Conservation (phyloP, 2,797 vertebrate genomes). For the Ptychadena robeensis region DNA sequence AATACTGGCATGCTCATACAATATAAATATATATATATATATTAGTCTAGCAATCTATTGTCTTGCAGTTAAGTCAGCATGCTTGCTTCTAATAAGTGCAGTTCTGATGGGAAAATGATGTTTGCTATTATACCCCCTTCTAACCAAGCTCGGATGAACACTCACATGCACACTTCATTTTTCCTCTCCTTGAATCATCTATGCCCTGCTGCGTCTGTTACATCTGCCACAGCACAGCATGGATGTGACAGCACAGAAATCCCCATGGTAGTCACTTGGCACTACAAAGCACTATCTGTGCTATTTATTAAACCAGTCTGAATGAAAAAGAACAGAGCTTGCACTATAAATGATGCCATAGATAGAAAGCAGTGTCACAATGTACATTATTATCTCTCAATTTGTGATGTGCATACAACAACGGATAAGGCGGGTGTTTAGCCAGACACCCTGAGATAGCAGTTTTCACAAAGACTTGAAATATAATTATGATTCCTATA, state of each 20-base stretch:
- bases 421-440: neutral
- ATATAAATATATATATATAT: no score
- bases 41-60: conserved; percentile 42
- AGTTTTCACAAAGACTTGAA: conserved; percentile 5
- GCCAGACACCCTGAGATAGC: neutral
- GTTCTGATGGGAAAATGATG: conserved; percentile 48
- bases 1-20: conserved; percentile 35
- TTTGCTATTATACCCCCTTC: conserved; percentile 32
- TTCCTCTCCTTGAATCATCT: conserved; percentile 52
- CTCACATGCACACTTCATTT: conserved; percentile 8
- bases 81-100: conserved; percentile 28
- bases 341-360: conserved; percentile 5
- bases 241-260: conserved; percentile 45
- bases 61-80: conserved; percentile 34
- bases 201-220: conserved; percentile 50
- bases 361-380: conserved; percentile 1
- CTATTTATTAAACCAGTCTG: conserved; percentile 47
- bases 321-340: neutral
- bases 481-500: conserved; percentile 39
- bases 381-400: conserved; percentile 26
- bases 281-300: conserved; percentile 45
- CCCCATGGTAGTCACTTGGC: conserved; percentile 39
- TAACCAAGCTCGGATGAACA: neutral
- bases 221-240: conserved; percentile 52
- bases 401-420: conserved; percentile 4